Percentiles rank a stretch among this genome's conserved stretches.
Evolutionary conservation across 2,797 vertebrate species (phyloP).

Genomic region (Typhlichthys subterraneus): DNA sequence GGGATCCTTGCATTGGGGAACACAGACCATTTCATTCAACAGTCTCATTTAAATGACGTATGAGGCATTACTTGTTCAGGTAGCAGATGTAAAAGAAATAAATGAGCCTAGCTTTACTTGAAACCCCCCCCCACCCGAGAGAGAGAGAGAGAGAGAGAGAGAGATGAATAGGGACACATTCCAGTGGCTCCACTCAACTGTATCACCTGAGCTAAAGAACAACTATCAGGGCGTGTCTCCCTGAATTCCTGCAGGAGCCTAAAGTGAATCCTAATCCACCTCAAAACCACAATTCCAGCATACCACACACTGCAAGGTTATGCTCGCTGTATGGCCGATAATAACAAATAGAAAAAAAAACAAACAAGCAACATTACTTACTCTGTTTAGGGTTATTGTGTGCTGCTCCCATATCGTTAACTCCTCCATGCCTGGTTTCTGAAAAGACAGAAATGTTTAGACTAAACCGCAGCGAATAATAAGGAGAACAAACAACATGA

Average conservation of each 20-base stretch:
- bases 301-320: not conserved
- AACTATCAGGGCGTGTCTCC: conserved; percentile 65
- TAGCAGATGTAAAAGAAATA: not conserved
- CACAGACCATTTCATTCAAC: not conserved
- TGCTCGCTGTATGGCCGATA: not conserved
- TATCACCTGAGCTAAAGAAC: conserved; percentile 37
- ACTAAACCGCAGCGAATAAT: not conserved
- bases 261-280: conserved; percentile 43
- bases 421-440: conserved; percentile 90
- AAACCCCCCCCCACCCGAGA: not conserved
- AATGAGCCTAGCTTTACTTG: conserved; percentile 6
- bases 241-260: conserved; percentile 56
- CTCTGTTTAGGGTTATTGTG: conserved; percentile 86
- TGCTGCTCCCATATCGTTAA: conserved; percentile 96
- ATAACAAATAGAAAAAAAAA: not conserved
- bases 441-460: conserved; percentile 22
- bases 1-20: conserved; percentile 77
- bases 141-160: conserved; percentile 39
- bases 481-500: not conserved
- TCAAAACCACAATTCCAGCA: conserved; percentile 12
- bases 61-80: not conserved
- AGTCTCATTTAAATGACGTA: too few species aligned
- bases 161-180: conserved; percentile 52
- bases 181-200: conserved; percentile 28
- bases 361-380: conserved; percentile 61